Evolutionary conservation across 2,113 vertebrate genomes (phyloP).

Genomic region (Platichthys stellatus): DNA sequence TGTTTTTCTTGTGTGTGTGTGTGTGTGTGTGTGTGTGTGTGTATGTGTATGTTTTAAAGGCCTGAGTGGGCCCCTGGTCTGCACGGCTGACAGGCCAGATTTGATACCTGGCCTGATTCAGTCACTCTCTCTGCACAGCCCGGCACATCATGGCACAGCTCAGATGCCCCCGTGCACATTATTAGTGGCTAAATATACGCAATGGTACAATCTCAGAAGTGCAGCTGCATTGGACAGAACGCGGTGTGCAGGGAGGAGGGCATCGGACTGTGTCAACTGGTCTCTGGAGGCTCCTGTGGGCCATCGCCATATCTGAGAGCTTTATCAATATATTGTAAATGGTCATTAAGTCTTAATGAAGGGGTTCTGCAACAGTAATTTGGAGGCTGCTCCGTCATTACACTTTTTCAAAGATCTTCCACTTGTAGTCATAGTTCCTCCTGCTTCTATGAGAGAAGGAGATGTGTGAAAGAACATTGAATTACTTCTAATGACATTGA

Average conservation of each 20-base stretch:
- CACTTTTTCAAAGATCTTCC: not conserved
- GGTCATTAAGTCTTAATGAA: constrained; percentile 1
- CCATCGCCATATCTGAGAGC: not conserved
- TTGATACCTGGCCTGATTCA: constrained; percentile 82
- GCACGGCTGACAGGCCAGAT: constrained; percentile 70
- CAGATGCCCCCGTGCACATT: constrained; percentile 52
- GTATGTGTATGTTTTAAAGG: constrained; percentile 46
- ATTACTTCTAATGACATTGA: no score
- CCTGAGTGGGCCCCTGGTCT: constrained; percentile 67
- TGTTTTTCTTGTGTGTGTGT: constrained; percentile 47
- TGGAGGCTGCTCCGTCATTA: not conserved
- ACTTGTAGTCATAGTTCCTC: not conserved
- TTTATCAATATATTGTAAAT: not conserved
- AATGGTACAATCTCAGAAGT: constrained; percentile 37
- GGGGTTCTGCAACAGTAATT: not conserved
- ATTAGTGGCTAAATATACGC: constrained; percentile 72
- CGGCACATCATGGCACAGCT: constrained; percentile 44
- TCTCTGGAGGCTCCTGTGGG: not conserved
- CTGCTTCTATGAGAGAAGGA: not conserved
- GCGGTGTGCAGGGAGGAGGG: not conserved
- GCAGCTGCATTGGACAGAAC: not conserved
- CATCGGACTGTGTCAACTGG: not conserved
- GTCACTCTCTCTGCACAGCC: constrained; percentile 67
- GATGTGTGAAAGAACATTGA: not conserved
- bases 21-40: constrained; percentile 5